Conservation (phyloP, 2,113 vertebrate genomes). For the Quiscalus mexicanus region DNA sequence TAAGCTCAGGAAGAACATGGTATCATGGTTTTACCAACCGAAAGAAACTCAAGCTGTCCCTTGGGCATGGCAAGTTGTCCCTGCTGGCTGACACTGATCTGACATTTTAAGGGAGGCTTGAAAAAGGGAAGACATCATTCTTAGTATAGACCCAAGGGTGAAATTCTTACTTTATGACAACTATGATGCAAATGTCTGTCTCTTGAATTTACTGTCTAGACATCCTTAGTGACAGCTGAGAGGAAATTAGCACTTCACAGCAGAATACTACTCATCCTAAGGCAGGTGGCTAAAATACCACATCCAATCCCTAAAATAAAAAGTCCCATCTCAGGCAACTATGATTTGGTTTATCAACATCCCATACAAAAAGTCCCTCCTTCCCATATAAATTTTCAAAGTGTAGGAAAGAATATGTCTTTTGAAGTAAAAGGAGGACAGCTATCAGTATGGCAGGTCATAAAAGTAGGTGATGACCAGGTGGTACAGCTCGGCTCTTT, state of each 20-base stretch:
- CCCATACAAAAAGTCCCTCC: background rate
- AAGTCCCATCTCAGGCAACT: background rate
- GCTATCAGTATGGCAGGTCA: background rate
- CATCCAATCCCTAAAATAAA: background rate
- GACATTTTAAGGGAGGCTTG: background rate
- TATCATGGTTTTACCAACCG: background rate
- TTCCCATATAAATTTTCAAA: background rate
- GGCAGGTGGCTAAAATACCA: background rate
- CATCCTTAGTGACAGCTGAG: background rate
- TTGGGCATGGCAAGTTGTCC: background rate
- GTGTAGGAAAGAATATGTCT: background rate
- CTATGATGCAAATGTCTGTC: background rate
- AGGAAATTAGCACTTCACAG: background rate
- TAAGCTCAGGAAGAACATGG: background rate
- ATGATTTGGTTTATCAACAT: background rate
- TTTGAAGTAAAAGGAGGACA: background rate
- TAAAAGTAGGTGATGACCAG: background rate
- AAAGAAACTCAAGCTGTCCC: background rate
- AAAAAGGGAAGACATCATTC: background rate
- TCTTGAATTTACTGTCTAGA: background rate
- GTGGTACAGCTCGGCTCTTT: background rate
- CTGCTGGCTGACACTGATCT: background rate
- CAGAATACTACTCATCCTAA: background rate
- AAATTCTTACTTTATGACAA: conserved; percentile 17
- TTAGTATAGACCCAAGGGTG: background rate